Conservation (phyloP, 2,888 invertebrate genomes). For the Rhagonycha fulva region DNA sequence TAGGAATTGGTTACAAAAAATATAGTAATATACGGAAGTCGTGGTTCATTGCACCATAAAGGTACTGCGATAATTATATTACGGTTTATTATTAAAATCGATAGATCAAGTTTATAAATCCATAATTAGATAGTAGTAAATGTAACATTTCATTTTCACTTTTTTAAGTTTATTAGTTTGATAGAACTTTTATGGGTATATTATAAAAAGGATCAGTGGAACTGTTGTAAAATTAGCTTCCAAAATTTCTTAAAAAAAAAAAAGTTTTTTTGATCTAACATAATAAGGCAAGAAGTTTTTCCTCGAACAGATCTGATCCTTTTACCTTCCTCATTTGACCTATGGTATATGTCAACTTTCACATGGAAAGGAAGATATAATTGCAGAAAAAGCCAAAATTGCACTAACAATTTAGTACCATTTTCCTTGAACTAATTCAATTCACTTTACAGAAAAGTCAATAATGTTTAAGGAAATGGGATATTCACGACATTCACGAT, state of each 20-base stretch:
- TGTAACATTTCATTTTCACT: not conserved
- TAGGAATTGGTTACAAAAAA: constrained; percentile 20
- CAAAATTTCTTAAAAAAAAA: not conserved
- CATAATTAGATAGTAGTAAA: not conserved
- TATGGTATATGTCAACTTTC: not conserved
- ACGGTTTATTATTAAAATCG: not conserved
- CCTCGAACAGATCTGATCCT: no score
- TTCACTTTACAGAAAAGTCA: not conserved
- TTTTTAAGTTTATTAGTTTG: not conserved
- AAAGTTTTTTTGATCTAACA: not conserved
- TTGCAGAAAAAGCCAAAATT: not conserved
- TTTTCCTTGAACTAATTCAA: not conserved
- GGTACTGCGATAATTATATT: not conserved
- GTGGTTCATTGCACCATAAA: not conserved
- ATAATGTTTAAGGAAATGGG: not conserved
- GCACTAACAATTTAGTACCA: not conserved
- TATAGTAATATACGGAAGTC: not conserved
- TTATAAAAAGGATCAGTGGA: not conserved
- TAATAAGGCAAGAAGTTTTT: no score
- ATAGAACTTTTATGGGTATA: not conserved
- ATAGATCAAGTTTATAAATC: not conserved
- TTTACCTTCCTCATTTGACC: not conserved
- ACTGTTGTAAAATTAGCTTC: not conserved
- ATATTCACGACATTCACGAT: not conserved
- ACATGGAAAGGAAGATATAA: not conserved